Percentiles rank a stretch among this genome's conserved stretches.
phyloP scores from a whole-genome alignment of 2,113 vertebrate genomes.

The Phrynosoma blainvillii region DNA sequence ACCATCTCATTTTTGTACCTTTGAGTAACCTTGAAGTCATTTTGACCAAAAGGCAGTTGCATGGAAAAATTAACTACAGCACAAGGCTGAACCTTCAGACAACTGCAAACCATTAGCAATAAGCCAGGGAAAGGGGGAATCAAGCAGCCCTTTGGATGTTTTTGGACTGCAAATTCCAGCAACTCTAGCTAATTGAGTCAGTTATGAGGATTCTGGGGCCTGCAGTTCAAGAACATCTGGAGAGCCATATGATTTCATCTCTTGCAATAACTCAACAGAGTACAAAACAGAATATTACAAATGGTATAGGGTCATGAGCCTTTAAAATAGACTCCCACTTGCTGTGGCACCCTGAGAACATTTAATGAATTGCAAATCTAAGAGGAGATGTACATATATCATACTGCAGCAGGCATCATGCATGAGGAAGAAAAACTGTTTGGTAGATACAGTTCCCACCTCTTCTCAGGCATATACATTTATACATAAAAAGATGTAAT shows the following conservation, averaged over 20 bases:
- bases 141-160: too few relatives aligned
- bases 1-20: not conserved
- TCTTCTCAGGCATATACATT: not conserved
- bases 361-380: not conserved
- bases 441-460: not conserved
- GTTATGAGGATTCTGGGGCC: too few relatives aligned
- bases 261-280: not conserved
- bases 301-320: not conserved
- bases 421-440: slow-evolving; percentile 22
- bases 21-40: not conserved
- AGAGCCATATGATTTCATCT: too few relatives aligned
- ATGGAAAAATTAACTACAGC: not conserved
- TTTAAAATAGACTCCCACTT: not conserved
- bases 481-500: slow-evolving; percentile 24
- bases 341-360: not conserved
- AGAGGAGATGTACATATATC: not conserved
- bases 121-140: too few relatives aligned
- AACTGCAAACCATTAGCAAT: not conserved
- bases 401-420: not conserved
- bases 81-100: not conserved
- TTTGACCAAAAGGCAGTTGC: not conserved
- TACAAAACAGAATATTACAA: not conserved
- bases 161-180: too few relatives aligned
- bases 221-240: too few relatives aligned
- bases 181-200: too few relatives aligned